phyloP scores from a whole-genome alignment of 2,113 vertebrate species.

The Catharus fuscescens region DNA sequence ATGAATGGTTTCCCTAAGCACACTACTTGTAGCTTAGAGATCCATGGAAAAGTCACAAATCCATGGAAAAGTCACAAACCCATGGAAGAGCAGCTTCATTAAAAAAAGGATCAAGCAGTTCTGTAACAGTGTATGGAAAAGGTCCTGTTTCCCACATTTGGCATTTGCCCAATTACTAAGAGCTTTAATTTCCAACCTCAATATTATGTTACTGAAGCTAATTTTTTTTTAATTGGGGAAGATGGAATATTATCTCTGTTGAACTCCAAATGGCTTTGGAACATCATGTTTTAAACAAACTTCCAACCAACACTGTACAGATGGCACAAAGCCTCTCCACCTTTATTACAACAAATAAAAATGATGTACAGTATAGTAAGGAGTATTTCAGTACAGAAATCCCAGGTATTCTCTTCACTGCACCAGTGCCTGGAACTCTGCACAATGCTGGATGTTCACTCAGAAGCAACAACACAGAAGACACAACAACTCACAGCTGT shows the following conservation, averaged over 20 bases:
- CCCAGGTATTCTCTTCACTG: not conserved
- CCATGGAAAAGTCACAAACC: not conserved
- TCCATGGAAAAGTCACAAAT: not conserved
- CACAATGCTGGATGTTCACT: not conserved
- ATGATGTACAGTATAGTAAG: not conserved
- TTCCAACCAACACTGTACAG: not conserved
- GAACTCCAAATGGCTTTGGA: not conserved
- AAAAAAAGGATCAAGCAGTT: rapidly evolving
- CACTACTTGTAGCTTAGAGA: rapidly evolving
- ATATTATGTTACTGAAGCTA: not conserved
- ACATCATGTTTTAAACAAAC: not conserved
- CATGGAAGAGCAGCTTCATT: not conserved
- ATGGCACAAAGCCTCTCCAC: not conserved
- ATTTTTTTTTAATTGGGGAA: not conserved
- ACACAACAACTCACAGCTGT: not conserved
- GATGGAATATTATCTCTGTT: not conserved
- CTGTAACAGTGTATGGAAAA: not conserved
- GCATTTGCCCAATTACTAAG: not conserved
- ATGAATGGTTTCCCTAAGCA: rapidly evolving
- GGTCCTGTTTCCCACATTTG: not conserved
- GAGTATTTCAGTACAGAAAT: not conserved
- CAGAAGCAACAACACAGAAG: not conserved
- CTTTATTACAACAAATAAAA: conserved; percentile 20
- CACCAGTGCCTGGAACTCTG: not conserved
- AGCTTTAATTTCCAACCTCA: not conserved